Percentiles rank a stretch among this genome's conserved stretches.
Conservation (phyloP, 2,888 invertebrate genomes). For the Caenorhabditis sulstoni region DNA sequence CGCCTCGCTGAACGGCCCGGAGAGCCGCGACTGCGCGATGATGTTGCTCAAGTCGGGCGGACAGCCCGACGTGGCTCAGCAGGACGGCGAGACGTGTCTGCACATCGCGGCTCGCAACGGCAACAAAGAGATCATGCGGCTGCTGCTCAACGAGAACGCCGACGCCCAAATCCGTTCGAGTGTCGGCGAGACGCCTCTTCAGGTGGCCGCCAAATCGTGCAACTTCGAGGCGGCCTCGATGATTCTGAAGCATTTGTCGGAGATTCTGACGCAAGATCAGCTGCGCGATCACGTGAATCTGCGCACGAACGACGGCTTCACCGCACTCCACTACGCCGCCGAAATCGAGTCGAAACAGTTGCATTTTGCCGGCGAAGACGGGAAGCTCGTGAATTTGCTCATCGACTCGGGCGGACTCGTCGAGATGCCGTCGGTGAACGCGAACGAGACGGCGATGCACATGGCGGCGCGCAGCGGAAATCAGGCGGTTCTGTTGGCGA, state of each 20-base stretch:
- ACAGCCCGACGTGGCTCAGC: constrained; percentile 93
- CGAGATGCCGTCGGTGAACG: constrained; percentile 82
- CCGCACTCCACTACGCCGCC: constrained; percentile 94
- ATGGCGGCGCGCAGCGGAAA: constrained; percentile 92
- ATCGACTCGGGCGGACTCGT: constrained; percentile 89
- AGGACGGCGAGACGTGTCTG: constrained; percentile 95
- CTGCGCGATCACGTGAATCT: constrained; percentile 76
- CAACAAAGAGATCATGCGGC: constrained; percentile 87
- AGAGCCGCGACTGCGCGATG: constrained; percentile 93
- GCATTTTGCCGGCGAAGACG: constrained; percentile 87
- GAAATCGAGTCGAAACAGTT: constrained; percentile 90
- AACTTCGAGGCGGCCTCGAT: constrained; percentile 90
- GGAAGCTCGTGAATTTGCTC: constrained; percentile 90
- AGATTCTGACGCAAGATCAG: constrained; percentile 62
- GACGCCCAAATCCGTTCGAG: constrained; percentile 90
- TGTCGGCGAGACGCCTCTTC: constrained; percentile 93
- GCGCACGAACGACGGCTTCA: constrained; percentile 87
- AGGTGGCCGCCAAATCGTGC: constrained; percentile 89
- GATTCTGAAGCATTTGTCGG: constrained; percentile 87
- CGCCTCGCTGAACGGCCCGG: constrained; percentile 81
- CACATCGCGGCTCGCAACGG: constrained; percentile 96
- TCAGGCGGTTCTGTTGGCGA: constrained; percentile 93
- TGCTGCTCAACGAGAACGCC: constrained; percentile 93
- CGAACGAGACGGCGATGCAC: constrained; percentile 95
- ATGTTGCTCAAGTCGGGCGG: constrained; percentile 98